These are phyloP conservation scores for Aradus depressus DNA, from an alignment of 2,888 invertebrate genomes.

Conservation along the genomic window DNA sequence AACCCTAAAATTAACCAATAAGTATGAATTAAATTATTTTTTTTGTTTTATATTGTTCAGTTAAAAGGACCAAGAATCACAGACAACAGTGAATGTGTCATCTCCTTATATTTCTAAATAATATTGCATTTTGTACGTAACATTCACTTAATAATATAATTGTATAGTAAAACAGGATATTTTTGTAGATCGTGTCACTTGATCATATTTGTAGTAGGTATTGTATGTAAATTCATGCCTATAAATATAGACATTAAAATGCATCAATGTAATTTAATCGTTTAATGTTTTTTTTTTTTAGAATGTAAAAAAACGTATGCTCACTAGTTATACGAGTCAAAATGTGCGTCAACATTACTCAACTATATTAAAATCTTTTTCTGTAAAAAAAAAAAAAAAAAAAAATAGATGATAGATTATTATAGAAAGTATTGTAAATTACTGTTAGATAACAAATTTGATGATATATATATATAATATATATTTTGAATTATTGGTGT, in stretches of 20 bases:
- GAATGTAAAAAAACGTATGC: constrained; percentile 14
- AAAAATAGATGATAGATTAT: too few relatives aligned
- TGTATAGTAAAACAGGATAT: constrained; percentile 22
- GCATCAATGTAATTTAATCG: constrained; percentile 6
- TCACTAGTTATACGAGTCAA: too few relatives aligned
- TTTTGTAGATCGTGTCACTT: constrained; percentile 25
- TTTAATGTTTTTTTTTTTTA: constrained; percentile 13
- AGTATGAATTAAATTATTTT: too few relatives aligned
- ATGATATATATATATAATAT: too few relatives aligned
- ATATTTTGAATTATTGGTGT: too few relatives aligned
- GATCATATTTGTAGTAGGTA: neutral
- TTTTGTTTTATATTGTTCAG: too few relatives aligned
- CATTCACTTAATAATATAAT: constrained; percentile 1
- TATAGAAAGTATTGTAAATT: too few relatives aligned
- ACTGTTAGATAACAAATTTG: too few relatives aligned
- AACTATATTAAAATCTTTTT: too few relatives aligned
- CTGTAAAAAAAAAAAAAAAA: too few relatives aligned
- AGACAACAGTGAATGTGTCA: constrained; percentile 22
- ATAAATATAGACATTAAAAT: constrained; percentile 1
- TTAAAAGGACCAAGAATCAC: constrained; percentile 22
- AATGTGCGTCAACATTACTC: too few relatives aligned
- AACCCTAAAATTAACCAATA: neutral
- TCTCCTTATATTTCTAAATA: constrained; percentile 18
- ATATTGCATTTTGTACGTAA: constrained; percentile 20
- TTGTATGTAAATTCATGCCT: constrained; percentile 1